phyloP scores from a whole-genome alignment of 2,797 vertebrate genomes.

The Etheostoma nigrum region DNA sequence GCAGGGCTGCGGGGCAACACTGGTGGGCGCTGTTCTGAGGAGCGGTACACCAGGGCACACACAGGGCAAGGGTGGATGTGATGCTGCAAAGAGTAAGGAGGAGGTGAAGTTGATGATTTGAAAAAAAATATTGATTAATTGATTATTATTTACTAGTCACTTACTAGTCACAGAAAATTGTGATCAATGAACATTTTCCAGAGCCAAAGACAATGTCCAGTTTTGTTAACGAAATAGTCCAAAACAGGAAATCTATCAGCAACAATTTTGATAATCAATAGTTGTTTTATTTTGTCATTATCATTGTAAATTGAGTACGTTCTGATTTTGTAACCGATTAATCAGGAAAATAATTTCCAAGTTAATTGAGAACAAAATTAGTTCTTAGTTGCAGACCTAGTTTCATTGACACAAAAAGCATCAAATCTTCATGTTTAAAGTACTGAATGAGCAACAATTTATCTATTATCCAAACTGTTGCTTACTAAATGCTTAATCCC shows the following conservation, averaged over 20 bases:
- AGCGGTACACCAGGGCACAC: constrained; percentile 87
- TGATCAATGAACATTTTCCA: too few relatives aligned
- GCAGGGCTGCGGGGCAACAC: constrained; percentile 73
- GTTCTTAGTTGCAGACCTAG: neutral
- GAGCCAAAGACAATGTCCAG: too few relatives aligned
- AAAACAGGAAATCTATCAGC: neutral
- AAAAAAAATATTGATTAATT: too few relatives aligned
- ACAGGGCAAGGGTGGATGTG: constrained; percentile 89
- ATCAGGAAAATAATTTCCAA: neutral
- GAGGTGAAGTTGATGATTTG: neutral
- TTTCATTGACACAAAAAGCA: neutral
- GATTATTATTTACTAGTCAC: neutral
- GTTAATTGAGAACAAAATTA: neutral
- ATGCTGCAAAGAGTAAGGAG: constrained; percentile 80
- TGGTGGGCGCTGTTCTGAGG: constrained; percentile 87
- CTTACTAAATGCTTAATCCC: neutral
- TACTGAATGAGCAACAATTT: neutral
- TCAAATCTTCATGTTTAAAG: neutral
- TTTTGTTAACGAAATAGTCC: neutral
- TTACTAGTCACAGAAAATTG: neutral
- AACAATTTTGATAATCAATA: neutral
- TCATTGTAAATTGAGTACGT: neutral
- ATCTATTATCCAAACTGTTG: neutral
- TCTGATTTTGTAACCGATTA: neutral
- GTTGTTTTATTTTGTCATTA: neutral